Evolutionary conservation across 2,888 invertebrate genomes (phyloP).

Genomic region (Stenolophus ochropezus): DNA sequence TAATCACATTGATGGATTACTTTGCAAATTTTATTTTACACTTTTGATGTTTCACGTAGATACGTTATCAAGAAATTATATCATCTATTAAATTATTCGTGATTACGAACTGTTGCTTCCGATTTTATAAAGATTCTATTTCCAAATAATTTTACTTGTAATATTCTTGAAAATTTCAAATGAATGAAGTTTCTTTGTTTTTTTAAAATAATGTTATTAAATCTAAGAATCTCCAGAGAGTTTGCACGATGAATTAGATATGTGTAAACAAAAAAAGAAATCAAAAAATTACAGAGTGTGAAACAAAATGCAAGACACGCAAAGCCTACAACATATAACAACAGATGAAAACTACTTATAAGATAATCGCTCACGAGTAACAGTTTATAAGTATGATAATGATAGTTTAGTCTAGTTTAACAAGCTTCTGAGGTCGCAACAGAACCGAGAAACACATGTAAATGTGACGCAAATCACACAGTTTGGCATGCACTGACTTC

Average conservation of each 20-base stretch:
- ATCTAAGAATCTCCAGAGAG: too few species aligned
- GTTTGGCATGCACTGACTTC: constrained; percentile 47
- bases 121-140: too few species aligned
- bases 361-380: constrained; percentile 51
- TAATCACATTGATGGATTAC: too few species aligned
- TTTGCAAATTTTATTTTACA: too few species aligned
- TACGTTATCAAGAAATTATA: too few species aligned
- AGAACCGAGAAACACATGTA: constrained; percentile 45
- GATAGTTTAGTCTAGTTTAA: constrained; percentile 37
- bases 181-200: too few species aligned
- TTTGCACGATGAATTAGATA: neutral
- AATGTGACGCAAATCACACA: constrained; percentile 48
- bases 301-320: constrained; percentile 50
- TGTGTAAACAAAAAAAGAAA: neutral
- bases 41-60: too few species aligned
- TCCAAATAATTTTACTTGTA: too few species aligned
- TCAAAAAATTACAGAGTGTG: constrained; percentile 23
- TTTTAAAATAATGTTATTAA: too few species aligned
- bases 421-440: constrained; percentile 55
- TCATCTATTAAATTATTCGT: too few species aligned
- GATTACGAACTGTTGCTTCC: too few species aligned
- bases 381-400: constrained; percentile 55
- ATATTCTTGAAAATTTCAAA: too few species aligned
- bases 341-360: constrained; percentile 55
- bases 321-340: constrained; percentile 33